Base-by-base conservation (phyloP, 2,888 invertebrate genomes). In the Drosophila tanythrix region DNA sequence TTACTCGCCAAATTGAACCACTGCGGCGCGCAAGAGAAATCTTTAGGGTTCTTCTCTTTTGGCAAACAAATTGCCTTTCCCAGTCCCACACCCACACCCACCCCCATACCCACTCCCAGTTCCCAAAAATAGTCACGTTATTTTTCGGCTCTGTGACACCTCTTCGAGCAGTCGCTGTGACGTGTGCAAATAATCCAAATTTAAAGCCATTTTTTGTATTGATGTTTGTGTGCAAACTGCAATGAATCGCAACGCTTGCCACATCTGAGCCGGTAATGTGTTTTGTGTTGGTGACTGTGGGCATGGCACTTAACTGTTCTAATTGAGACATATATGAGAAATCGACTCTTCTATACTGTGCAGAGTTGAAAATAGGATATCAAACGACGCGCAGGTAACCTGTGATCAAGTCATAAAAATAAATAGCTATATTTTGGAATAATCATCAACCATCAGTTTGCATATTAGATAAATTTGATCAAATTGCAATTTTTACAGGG, bases 1-100 rank as follows among this genome's bases (percentile, higher is more conserved):
- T 81, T 79, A 76, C 83, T 74, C 52, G 69, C 72, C 81, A 82
- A 69, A 56, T 71, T 73, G 60, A 71, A 71, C 68, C 71, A 70
- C 69, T 80, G 68, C 61, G 79, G 69, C 69, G 69, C 63, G 57
- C 58, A 58, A 62, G 62, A 56, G 40, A 76, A 76, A 61, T 71
- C 60, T 76, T 67, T 63, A 57, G 62, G 35, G 56, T 36, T 53
- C 36, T 15, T 3, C 35, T 6, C 35, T 27, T 57, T 53, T 58
- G 64, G 72, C 73, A 72, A 50, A 63, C 71, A 59, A 72, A 73
- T 72, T 3, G 33, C 33, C 33, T 11, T 33, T 10, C 11, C 3
- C 33, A 33, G 1, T 33, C 25, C 18, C 48, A 3, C 11, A 13
- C 46, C 3, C n/a, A 7, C 35, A 3, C 35, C 8, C n/a, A n/a